Evolutionary conservation across 2,888 invertebrate species (phyloP).

Genomic region (Acanthosepion pharaonis): DNA sequence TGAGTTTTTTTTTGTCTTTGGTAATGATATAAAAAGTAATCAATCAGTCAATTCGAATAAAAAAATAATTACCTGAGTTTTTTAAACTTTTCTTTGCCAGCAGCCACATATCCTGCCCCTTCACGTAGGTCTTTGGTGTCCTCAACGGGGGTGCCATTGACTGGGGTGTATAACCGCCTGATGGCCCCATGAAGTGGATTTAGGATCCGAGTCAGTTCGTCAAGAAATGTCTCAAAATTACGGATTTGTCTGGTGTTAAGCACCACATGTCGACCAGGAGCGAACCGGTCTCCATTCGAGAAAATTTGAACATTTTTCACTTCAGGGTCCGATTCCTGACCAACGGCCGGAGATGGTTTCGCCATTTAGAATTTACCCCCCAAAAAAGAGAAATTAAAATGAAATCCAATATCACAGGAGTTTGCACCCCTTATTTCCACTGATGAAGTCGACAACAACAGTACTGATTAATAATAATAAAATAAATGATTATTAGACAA

Average conservation of each 20-base stretch:
- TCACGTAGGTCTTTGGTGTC: constrained; percentile 41
- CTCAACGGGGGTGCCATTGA: constrained; percentile 44
- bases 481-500: too few relatives aligned
- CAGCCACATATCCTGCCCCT: constrained; percentile 48
- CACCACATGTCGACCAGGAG: constrained; percentile 43
- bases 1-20: too few relatives aligned
- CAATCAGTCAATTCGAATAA: too few relatives aligned
- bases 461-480: too few relatives aligned
- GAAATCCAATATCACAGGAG: too few relatives aligned
- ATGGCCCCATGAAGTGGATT: constrained; percentile 48
- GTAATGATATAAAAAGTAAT: too few relatives aligned
- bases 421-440: too few relatives aligned
- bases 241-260: constrained; percentile 45
- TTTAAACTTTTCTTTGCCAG: constrained; percentile 49
- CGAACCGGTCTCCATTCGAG: constrained; percentile 45
- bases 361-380: neutral
- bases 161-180: constrained; percentile 47
- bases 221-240: constrained; percentile 47
- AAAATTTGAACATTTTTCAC: constrained; percentile 48
- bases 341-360: neutral
- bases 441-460: too few relatives aligned
- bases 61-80: constrained; percentile 40
- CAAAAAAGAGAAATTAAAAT: too few relatives aligned
- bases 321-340: constrained; percentile 36
- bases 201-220: constrained; percentile 46